phyloP scores from a whole-genome alignment of 2,888 invertebrate species.

The Byasa hedistus region DNA sequence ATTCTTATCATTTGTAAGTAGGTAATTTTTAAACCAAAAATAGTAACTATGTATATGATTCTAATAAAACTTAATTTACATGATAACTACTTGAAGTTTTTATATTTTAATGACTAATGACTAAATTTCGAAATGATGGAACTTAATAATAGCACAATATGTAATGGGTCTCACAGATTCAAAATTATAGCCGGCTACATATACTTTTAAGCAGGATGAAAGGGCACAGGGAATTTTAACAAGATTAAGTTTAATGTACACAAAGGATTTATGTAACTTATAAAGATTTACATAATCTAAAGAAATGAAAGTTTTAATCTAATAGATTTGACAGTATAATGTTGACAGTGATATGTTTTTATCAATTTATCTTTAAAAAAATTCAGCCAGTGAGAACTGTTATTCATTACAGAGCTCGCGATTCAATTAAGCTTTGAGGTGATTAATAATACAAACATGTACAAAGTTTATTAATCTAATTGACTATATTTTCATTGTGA shows the following conservation, averaged over 20 bases:
- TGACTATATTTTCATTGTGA: neutral
- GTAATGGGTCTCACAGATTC: neutral
- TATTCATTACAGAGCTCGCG: neutral
- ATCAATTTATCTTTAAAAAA: slow-evolving; percentile 9
- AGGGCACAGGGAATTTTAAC: neutral
- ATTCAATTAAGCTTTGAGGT: neutral
- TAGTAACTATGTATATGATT: neutral
- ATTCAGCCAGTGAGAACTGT: slow-evolving; percentile 12
- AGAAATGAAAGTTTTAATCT: slow-evolving; percentile 16
- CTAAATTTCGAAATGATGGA: too few relatives aligned
- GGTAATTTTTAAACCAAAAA: neutral
- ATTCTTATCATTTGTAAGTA: too few relatives aligned
- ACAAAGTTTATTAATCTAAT: neutral
- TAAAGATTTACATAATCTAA: slow-evolving; percentile 24
- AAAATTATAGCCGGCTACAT: neutral
- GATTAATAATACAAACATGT: neutral
- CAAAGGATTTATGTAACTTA: slow-evolving; percentile 21
- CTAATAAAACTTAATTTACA: too few relatives aligned
- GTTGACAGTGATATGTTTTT: slow-evolving; percentile 21
- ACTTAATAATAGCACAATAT: neutral
- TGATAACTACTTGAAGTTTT: too few relatives aligned
- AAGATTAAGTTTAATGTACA: slow-evolving; percentile 5
- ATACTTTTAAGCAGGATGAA: neutral
- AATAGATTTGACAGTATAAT: slow-evolving; percentile 33
- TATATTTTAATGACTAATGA: too few relatives aligned